Base-by-base conservation (phyloP, 2,113 vertebrate genomes). In the Columba janthina region DNA sequence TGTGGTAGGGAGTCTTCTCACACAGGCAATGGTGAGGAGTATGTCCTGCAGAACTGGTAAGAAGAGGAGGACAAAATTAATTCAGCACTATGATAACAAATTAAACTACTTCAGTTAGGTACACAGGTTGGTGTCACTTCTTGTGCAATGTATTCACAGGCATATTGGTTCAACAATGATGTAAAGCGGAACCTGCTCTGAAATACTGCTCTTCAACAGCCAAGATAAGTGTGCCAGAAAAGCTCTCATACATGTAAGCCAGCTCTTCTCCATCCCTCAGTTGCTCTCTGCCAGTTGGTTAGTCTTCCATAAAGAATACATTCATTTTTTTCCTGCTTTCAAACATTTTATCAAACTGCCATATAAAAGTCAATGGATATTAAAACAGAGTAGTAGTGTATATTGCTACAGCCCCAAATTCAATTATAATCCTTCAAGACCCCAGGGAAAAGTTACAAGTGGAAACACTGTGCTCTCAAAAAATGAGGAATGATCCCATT, bases 361-460 rank as follows among this genome's bases (percentile, higher is more conserved):
- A 71, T 82, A 72, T 93, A 93, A 85, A 89, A 83, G 70, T 83
- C 81, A 83, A 71, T 82, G 34, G 88, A 93, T 96, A 95, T 94
- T 96, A 95, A 97, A 96, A 76, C 75, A 94, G 69, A 78, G 61
- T 32, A 71, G 58, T n/a, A 70, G 26, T 90, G 79, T 94, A 82
- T 93, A 89, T 95, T 91, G 71, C 75, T 91, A 65, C 64, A 91
- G 89, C 61, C 78, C 62, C 26, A 32, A 95, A 83, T 95, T 92
- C 91, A 96, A 92, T 81, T 96, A 93, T 92, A 94, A 92, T 88
- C 70, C 87, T 96, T 82, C 84, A 76, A 86, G 64, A 74, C 88
- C 94, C 84, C 51, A 64, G 96, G 87, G 95, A 94, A 95, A 96
- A 94, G 74, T 89, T 93, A 88, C 65, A 95, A 95, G 58, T 93